A percentile compares a stretch with the other conserved stretches of the same genome.
Evolutionary conservation across 1,140 invertebrate species (phyloP).

Genomic region (Drosophila oshimai): DNA sequence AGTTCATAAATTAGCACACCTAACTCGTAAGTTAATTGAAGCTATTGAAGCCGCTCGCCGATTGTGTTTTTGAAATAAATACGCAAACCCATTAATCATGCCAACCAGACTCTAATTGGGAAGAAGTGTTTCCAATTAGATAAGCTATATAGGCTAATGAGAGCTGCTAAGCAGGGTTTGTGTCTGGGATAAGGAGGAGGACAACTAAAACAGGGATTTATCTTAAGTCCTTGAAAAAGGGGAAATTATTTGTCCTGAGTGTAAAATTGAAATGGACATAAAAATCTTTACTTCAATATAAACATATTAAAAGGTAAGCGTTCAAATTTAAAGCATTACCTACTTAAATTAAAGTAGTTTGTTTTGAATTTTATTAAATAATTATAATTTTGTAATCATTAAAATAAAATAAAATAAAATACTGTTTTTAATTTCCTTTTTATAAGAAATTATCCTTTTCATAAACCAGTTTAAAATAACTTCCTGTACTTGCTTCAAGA

Average conservation of each 20-base stretch:
- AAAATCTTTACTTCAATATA: too few species aligned
- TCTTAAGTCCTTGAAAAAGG: background rate
- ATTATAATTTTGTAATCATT: too few species aligned
- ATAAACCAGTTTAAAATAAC: background rate
- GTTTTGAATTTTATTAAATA: too few species aligned
- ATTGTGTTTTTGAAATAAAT: slow-evolving; percentile 5
- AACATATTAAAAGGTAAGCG: too few species aligned
- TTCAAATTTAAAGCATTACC: too few species aligned
- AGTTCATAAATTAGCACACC: slow-evolving; percentile 26
- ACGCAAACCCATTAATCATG: slow-evolving; percentile 26
- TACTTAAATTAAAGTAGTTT: too few species aligned
- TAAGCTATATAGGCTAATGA: background rate
- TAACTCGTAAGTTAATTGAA: slow-evolving; percentile 37
- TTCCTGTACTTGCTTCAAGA: too few species aligned
- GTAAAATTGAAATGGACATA: too few species aligned
- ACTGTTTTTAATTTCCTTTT: background rate
- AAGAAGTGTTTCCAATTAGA: slow-evolving; percentile 19
- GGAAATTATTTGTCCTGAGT: background rate
- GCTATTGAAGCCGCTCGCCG: slow-evolving; percentile 7
- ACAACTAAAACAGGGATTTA: background rate
- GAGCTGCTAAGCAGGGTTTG: background rate
- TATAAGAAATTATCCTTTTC: background rate
- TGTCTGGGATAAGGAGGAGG: background rate
- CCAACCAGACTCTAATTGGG: slow-evolving; percentile 24
- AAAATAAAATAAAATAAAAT: too few species aligned